phyloP scores from a whole-genome alignment of 2,113 vertebrate genomes.

The Notiomystis cincta region DNA sequence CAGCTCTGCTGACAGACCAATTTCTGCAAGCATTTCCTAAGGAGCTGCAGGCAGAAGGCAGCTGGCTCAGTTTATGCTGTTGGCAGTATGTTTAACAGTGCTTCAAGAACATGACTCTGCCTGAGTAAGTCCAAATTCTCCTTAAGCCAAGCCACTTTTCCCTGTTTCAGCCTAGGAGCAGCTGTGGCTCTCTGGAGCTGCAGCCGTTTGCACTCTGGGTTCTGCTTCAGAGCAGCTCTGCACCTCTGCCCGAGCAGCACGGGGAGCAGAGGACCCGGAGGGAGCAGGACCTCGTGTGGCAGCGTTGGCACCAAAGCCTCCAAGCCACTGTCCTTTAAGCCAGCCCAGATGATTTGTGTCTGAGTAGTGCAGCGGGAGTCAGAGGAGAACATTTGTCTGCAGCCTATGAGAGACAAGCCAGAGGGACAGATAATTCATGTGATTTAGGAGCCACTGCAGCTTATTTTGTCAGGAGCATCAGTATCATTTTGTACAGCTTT shows the following conservation, averaged over 20 bases:
- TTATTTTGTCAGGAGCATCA: neutral
- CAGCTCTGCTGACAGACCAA: neutral
- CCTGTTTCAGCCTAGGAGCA: rapidly evolving
- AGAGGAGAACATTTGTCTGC: neutral
- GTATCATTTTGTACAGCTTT: neutral
- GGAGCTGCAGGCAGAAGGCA: neutral
- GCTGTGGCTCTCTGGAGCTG: neutral
- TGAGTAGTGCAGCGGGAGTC: neutral
- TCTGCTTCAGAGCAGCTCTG: neutral
- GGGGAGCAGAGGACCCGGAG: neutral
- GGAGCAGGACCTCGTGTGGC: neutral
- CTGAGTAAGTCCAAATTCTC: neutral
- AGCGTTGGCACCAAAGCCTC: neutral
- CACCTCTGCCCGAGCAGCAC: rapidly evolving
- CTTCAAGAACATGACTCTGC: neutral
- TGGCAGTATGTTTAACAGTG: neutral
- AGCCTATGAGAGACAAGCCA: neutral
- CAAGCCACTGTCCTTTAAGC: too few relatives aligned
- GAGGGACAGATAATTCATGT: neutral
- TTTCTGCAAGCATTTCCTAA: neutral
- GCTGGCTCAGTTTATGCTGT: neutral
- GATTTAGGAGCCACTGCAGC: constrained; percentile 5
- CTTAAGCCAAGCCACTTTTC: neutral
- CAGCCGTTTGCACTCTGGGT: neutral
- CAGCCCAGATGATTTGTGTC: neutral